A percentile compares a stretch with the other conserved stretches of the same genome.
These are phyloP conservation scores for Psilanteris sp. DNA, from an alignment of 1,140 invertebrate species.

Conservation along the genomic window DNA sequence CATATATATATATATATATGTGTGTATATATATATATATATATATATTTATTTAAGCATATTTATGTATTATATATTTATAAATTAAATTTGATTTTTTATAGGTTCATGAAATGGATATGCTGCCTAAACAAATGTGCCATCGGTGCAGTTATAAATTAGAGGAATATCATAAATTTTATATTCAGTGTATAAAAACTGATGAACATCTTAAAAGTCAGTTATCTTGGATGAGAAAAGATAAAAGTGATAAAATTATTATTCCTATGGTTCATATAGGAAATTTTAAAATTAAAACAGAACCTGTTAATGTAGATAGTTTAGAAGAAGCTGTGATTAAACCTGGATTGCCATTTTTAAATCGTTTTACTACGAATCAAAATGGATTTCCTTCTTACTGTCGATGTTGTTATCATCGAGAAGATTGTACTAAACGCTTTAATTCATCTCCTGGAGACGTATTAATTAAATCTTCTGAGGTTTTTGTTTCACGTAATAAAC, in stretches of 20 bases:
- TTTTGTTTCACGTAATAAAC: slow-evolving; percentile 2
- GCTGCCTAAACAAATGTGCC: slow-evolving; percentile 77
- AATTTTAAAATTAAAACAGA: slow-evolving; percentile 73
- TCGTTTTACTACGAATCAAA: slow-evolving; percentile 5
- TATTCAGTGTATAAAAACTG: slow-evolving; percentile 71
- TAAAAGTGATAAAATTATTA: slow-evolving; percentile 59
- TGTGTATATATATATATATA: no score
- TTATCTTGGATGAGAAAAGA: slow-evolving; percentile 75
- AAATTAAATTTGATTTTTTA: slow-evolving; percentile 2
- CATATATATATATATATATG: no score
- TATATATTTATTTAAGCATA: no score
- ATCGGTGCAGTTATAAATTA: slow-evolving; percentile 75
- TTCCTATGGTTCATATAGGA: slow-evolving; percentile 75
- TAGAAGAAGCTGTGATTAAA: slow-evolving; percentile 42
- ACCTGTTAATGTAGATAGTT: slow-evolving; percentile 65
- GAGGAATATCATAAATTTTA: slow-evolving; percentile 77
- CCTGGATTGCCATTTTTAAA: slow-evolving; percentile 13
- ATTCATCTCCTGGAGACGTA: neutral
- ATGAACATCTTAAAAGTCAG: slow-evolving; percentile 71
- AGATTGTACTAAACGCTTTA: neutral
- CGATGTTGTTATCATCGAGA: slow-evolving; percentile 64
- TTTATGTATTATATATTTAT: no score
- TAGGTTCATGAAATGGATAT: slow-evolving; percentile 78
- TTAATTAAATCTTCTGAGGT: slow-evolving; percentile 2
- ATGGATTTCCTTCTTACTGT: slow-evolving; percentile 50